Evolutionary conservation across 2,888 invertebrate genomes (phyloP).

Genomic region (Tholera decimalis): DNA sequence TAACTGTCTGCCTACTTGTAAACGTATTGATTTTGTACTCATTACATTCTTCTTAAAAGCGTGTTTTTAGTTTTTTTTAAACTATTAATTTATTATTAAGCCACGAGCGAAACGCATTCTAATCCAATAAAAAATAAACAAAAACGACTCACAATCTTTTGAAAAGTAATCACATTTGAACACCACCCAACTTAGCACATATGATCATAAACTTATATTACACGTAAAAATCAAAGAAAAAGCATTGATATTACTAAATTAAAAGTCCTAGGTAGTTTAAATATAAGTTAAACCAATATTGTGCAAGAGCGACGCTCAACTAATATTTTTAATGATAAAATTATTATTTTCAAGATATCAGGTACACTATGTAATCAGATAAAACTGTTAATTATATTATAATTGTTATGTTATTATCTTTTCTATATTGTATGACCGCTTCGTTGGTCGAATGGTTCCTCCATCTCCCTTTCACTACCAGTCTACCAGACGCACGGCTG

Average conservation of each 20-base stretch:
- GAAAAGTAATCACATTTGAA: background rate
- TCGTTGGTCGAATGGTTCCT: too few species aligned
- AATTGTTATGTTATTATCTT: too few species aligned
- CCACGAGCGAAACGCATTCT: too few species aligned
- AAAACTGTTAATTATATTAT: background rate
- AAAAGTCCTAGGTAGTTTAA: background rate
- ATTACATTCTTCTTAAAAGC: too few species aligned
- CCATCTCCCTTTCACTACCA: too few species aligned
- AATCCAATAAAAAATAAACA: background rate
- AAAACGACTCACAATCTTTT: background rate
- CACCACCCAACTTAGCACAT: background rate
- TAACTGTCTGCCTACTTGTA: too few species aligned
- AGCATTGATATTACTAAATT: background rate
- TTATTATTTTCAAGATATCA: slow-evolving; percentile 1
- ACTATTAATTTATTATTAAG: too few species aligned
- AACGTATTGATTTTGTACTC: too few species aligned
- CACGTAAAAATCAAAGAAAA: background rate
- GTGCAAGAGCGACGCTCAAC: background rate
- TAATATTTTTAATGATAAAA: slow-evolving; percentile 10
- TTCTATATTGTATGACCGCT: too few species aligned
- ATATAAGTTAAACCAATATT: background rate
- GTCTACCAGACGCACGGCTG: too few species aligned
- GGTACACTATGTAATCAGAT: slow-evolving; percentile 6
- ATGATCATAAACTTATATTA: background rate
- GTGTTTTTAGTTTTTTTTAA: too few species aligned